Evolutionary conservation across 2,888 invertebrate genomes (phyloP).

Genomic region (Adelognathus sp.): DNA sequence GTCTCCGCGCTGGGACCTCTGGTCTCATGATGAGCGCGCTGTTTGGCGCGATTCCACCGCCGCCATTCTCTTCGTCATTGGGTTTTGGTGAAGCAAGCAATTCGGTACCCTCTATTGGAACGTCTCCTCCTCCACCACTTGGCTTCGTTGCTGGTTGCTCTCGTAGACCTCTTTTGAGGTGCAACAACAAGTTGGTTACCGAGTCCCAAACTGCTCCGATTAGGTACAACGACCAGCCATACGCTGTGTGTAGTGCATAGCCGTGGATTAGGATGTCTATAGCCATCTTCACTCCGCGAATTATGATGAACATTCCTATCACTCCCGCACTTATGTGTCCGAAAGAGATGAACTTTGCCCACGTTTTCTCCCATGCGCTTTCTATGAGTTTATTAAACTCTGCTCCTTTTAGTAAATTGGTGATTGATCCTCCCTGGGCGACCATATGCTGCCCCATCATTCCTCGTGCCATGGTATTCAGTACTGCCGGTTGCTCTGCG

Average conservation of each 20-base stretch:
- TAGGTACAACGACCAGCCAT: conserved; percentile 30
- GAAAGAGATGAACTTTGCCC: conserved; percentile 23
- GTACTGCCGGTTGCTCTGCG: conserved; percentile 16
- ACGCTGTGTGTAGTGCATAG: conserved; percentile 22
- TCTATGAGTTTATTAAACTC: conserved; percentile 9
- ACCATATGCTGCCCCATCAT: conserved; percentile 10
- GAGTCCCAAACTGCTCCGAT: conserved; percentile 4
- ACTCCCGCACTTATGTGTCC: conserved; percentile 39
- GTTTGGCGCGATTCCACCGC: too few species aligned
- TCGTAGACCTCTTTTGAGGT: not conserved
- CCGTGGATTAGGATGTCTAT: conserved; percentile 28
- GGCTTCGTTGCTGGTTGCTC: not conserved
- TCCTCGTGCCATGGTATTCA: conserved; percentile 48
- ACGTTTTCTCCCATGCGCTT: conserved; percentile 15
- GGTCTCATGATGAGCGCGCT: too few species aligned
- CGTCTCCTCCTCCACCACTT: too few species aligned
- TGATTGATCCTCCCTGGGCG: not conserved
- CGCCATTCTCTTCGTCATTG: too few species aligned
- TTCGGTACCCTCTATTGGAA: too few species aligned
- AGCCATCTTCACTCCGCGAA: conserved; percentile 19
- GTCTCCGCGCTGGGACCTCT: too few species aligned
- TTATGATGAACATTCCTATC: conserved; percentile 10
- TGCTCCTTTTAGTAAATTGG: conserved; percentile 16
- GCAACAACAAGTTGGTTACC: not conserved
- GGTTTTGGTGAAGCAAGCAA: too few species aligned